phyloP scores from a whole-genome alignment of 2,888 invertebrate genomes.

The Metalampra italica region DNA sequence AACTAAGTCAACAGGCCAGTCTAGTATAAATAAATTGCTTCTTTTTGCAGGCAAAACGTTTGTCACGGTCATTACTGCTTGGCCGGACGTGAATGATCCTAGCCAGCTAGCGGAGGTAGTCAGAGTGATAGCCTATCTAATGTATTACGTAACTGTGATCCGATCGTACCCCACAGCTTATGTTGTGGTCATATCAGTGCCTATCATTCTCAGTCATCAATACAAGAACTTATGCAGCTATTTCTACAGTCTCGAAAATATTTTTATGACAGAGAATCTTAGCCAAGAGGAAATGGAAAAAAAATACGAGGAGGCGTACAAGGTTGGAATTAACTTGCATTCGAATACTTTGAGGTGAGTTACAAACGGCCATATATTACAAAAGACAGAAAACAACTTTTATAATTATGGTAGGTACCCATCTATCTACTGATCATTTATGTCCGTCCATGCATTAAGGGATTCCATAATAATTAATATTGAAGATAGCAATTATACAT shows the following conservation, averaged over 20 bases:
- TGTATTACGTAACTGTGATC: constrained; percentile 36
- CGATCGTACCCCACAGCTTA: constrained; percentile 24
- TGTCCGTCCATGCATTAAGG: too few species aligned
- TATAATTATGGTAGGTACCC: neutral
- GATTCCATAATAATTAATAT: too few species aligned
- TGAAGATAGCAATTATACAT: too few species aligned
- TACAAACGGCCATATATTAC: too few species aligned
- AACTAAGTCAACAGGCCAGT: too few species aligned
- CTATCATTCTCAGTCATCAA: neutral
- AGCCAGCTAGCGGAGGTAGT: constrained; percentile 20
- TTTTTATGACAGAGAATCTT: constrained; percentile 9
- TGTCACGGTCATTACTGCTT: constrained; percentile 32
- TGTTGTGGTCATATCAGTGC: neutral
- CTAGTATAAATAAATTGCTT: too few species aligned
- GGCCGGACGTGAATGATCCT: constrained; percentile 33
- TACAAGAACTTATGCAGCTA: neutral
- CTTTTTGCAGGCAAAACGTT: constrained; percentile 34
- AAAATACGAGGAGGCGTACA: constrained; percentile 36
- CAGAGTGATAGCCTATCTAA: constrained; percentile 22
- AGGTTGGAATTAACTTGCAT: constrained; percentile 45
- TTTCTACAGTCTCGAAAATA: neutral
- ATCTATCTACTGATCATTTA: too few species aligned
- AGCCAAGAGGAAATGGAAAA: constrained; percentile 34
- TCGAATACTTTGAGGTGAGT: constrained; percentile 40
- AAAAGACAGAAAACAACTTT: neutral